Evolutionary conservation across 2,888 invertebrate species (phyloP).

Genomic region (Glaucopsyche alexis): DNA sequence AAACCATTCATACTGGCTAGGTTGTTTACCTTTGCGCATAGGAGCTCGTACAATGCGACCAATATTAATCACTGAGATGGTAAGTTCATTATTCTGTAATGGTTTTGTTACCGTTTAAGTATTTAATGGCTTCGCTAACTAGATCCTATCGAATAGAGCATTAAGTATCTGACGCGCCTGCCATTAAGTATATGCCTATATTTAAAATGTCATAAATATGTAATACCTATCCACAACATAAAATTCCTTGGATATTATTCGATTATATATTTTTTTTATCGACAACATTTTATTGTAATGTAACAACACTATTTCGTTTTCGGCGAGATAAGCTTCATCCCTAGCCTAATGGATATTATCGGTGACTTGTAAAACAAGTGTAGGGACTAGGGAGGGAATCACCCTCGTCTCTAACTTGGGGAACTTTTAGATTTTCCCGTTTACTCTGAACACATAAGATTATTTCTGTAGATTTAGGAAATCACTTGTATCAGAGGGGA

Average conservation of each 20-base stretch:
- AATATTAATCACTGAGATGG: slow-evolving; percentile 13
- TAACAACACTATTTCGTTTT: not conserved
- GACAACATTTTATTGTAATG: not conserved
- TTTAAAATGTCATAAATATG: too few species aligned
- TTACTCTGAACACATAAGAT: slow-evolving; percentile 2
- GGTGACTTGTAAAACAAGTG: slow-evolving; percentile 28
- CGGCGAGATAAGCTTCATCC: slow-evolving; percentile 20
- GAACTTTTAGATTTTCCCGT: slow-evolving; percentile 9
- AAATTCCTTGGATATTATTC: too few species aligned
- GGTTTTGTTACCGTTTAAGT: not conserved
- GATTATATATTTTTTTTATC: not conserved
- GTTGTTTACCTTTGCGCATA: slow-evolving; percentile 22
- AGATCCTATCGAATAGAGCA: too few species aligned
- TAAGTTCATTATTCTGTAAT: slow-evolving; percentile 12
- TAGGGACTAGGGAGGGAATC: slow-evolving; percentile 17
- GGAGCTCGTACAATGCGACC: not conserved
- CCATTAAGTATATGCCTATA: too few species aligned
- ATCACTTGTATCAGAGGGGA: slow-evolving; percentile 19
- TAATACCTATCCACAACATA: too few species aligned
- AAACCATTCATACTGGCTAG: slow-evolving; percentile 23
- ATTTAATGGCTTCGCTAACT: too few species aligned
- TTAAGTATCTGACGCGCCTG: too few species aligned
- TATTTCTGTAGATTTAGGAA: slow-evolving; percentile 9
- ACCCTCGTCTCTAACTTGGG: slow-evolving; percentile 9
- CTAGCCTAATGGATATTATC: slow-evolving; percentile 27